Base-by-base conservation (phyloP, 2,113 vertebrate genomes). In the Charadrius vociferus region DNA sequence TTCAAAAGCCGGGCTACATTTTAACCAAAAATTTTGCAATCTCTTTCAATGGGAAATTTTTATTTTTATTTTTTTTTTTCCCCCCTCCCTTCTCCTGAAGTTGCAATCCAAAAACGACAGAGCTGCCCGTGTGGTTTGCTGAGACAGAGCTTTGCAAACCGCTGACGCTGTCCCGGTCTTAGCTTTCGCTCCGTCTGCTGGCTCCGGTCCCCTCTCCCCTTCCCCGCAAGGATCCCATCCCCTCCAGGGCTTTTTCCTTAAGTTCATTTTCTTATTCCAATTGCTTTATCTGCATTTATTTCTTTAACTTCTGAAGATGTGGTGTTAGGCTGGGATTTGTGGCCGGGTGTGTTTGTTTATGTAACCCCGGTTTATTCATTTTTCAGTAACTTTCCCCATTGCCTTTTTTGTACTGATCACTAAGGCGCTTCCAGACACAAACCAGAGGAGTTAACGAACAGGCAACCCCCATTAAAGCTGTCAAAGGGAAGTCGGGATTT, bases 1-100 rank as follows among this genome's bases (percentile, higher is more conserved):
- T n/a, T 17, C 12, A 7, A 43, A 27, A 55, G 20, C 70, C 2
- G 0, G 24, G 30, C 37, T 2, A 0, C 9, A 0, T 5, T 37
- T 30, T 12, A 6, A 27, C 14, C 20, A 30, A 8, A 55, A 72
- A 12, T 93, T 90, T 83, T 55, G 85, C 90, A 53, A 41, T 49
- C 15, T 2, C 10, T 58, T 59, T 41, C 23, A 1, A 1, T 0
- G 1, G 21, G 14, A 5, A 14, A 37, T 56, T 19, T 0, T 14
- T 39, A 10, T 9, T 3, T 9, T 36, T 16, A 14, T 43, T 56
- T 19, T 0, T 43, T 56, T 19, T 0, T 39, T 37, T 23, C 7
- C 1, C 4, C 19, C 50, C 24, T 6, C 61, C 37, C 27, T 36
- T 37, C 37, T 34, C 36, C 37, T 5, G 19, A 3, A 67, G 56